These are phyloP conservation scores for Sinocyclocheilus rhinocerous DNA, from an alignment of 2,113 vertebrate genomes.

Conservation along the genomic window DNA sequence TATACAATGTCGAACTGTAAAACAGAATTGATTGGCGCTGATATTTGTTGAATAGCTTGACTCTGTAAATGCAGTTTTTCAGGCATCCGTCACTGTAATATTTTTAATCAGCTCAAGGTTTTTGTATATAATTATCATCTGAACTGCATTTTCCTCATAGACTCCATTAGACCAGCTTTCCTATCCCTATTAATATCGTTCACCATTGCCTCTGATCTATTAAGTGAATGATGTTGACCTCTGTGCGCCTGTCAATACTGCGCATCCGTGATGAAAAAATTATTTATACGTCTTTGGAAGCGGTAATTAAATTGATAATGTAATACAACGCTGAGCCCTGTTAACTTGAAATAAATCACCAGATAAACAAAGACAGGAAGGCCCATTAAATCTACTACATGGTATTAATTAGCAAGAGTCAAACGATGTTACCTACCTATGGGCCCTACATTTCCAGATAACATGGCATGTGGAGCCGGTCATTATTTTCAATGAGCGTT, in stretches of 20 bases:
- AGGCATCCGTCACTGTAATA: background rate
- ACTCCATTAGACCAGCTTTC: background rate
- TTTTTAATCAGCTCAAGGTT: background rate
- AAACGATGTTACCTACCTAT: slow-evolving; percentile 33
- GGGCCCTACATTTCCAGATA: slow-evolving; percentile 32
- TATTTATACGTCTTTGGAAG: slow-evolving; percentile 34
- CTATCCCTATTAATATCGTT: background rate
- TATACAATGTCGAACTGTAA: no score
- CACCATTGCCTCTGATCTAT: background rate
- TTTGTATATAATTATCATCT: background rate
- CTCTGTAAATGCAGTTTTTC: background rate
- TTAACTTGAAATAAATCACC: slow-evolving; percentile 46
- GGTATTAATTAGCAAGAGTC: slow-evolving; percentile 52
- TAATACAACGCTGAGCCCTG: background rate
- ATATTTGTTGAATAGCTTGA: background rate
- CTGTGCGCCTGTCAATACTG: slow-evolving; percentile 16
- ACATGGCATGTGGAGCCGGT: slow-evolving; percentile 26
- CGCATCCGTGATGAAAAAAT: background rate
- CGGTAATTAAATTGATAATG: slow-evolving; percentile 37
- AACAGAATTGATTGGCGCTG: background rate
- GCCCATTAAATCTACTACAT: slow-evolving; percentile 43
- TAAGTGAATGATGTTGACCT: slow-evolving; percentile 28
- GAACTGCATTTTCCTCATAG: background rate
- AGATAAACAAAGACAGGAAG: slow-evolving; percentile 44
- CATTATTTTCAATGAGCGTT: slow-evolving; percentile 49